These are phyloP conservation scores for Ictidomys tridecemlineatus DNA, from an alignment of 2,113 vertebrate genomes.

Conservation along the genomic window DNA sequence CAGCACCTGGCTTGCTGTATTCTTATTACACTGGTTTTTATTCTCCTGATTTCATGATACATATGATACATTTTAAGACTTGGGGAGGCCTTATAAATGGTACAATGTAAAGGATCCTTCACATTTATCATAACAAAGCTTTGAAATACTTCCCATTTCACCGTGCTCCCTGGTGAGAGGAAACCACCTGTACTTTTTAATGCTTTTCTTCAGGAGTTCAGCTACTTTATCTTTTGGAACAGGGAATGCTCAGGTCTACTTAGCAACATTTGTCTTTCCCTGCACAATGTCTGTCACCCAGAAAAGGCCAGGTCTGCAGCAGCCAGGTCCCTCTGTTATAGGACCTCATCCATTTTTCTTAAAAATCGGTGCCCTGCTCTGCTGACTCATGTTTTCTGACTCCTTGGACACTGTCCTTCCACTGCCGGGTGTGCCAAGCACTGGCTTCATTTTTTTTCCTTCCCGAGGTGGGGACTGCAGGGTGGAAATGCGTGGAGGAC, in stretches of 20 bases:
- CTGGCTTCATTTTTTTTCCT: conserved; percentile 20
- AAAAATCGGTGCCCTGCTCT: neutral
- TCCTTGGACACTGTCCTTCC: conserved; percentile 8
- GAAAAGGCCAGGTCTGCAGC: neutral
- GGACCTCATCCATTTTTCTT: conserved; percentile 40
- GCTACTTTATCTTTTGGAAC: neutral
- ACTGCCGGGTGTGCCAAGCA: neutral
- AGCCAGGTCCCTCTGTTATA: neutral
- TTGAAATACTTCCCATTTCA: neutral
- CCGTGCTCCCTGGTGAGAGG: neutral
- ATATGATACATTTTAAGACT: neutral
- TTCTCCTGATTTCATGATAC: neutral
- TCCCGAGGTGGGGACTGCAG: neutral
- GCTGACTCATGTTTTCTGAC: conserved; percentile 57
- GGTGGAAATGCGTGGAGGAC: conserved; percentile 28
- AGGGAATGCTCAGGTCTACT: neutral
- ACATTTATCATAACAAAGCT: rapidly evolving
- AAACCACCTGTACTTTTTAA: neutral
- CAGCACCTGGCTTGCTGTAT: neutral
- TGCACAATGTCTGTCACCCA: rapidly evolving
- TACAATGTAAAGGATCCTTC: neutral
- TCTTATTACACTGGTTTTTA: neutral
- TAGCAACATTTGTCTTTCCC: neutral
- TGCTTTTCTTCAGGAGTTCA: neutral
- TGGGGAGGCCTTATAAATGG: neutral